Conservation (phyloP, 2,113 vertebrate species). For the Rhagologus leucostigma region DNA sequence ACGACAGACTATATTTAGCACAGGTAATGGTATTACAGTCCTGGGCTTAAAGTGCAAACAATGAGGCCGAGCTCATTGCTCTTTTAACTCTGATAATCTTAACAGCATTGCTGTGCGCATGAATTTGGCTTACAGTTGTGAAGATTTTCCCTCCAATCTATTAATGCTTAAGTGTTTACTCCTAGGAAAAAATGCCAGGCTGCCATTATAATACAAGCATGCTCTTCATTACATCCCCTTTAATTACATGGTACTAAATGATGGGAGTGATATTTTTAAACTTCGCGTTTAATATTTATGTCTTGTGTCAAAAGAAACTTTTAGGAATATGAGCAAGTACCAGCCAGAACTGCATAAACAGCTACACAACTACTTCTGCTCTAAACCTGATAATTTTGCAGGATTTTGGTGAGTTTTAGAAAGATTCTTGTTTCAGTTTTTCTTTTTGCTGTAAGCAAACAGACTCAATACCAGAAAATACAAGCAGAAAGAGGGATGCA, state of each 20-base stretch:
- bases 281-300: neutral
- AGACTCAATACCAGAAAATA: neutral
- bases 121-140: neutral
- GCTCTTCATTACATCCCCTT: neutral
- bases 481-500: neutral
- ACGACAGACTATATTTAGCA: neutral
- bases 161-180: neutral
- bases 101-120: neutral
- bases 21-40: constrained; percentile 12
- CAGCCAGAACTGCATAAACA: neutral
- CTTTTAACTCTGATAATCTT: neutral
- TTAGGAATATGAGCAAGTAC: neutral
- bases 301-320: neutral
- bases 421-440: neutral
- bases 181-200: neutral
- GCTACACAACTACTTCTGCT: neutral
- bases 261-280: neutral
- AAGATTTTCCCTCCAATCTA: neutral
- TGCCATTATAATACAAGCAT: neutral
- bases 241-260: neutral
- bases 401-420: neutral
- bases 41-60: neutral
- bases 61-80: neutral
- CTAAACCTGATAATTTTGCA: neutral
- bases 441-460: neutral